Percentiles rank a stretch among this genome's conserved stretches.
Conservation (phyloP, 2,113 vertebrate genomes). For the human region DNA sequence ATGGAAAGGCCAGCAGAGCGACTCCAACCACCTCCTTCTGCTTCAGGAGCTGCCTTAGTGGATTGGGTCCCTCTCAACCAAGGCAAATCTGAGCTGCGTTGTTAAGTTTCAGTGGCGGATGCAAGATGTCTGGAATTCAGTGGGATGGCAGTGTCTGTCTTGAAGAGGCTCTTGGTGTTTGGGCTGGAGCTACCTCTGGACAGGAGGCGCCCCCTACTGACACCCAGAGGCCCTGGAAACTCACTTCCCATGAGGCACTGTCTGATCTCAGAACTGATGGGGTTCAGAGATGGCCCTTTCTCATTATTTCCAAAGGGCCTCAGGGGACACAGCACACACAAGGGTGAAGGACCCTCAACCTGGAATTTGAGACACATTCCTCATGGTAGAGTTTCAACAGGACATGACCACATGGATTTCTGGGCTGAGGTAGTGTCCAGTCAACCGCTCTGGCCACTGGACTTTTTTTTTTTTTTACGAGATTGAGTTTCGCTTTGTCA, state of each 20-base stretch:
- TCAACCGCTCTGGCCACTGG: neutral
- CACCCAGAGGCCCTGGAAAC: neutral
- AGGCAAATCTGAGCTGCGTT: neutral
- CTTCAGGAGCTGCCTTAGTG: neutral
- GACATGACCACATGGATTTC: neutral
- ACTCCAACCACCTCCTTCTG: neutral
- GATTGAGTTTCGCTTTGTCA: no score
- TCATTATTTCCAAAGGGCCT: neutral
- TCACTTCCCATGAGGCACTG: neutral
- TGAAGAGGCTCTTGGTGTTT: neutral
- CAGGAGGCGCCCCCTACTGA: neutral
- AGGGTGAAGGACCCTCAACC: neutral
- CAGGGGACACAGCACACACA: accelerated
- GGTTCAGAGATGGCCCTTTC: neutral
- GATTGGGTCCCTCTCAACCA: neutral
- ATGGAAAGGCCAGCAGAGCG: neutral
- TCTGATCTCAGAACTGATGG: neutral
- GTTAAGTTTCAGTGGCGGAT: neutral
- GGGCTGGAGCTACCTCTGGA: neutral
- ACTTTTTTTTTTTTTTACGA: neutral
- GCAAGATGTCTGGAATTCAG: neutral
- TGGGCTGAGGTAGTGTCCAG: neutral
- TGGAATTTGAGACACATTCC: neutral
- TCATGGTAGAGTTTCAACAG: neutral
- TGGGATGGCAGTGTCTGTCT: neutral